Evolutionary conservation across 2,113 vertebrate genomes (phyloP).

Genomic region (Montifringilla adamsi): DNA sequence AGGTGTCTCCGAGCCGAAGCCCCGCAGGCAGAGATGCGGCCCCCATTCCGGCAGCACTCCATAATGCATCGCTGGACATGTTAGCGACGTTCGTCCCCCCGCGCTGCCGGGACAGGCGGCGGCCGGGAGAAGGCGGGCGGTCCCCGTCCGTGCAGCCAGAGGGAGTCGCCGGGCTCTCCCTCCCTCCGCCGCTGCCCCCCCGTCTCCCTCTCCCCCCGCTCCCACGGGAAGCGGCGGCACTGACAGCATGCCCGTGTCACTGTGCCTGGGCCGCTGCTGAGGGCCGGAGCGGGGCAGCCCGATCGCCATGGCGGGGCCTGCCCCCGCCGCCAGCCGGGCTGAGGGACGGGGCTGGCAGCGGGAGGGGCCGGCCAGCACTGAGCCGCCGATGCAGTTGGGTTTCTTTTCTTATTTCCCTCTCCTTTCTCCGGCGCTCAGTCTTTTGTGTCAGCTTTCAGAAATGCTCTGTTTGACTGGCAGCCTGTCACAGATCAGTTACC

Average conservation of each 20-base stretch:
- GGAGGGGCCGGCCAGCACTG: conserved; percentile 11
- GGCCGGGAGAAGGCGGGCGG: conserved; percentile 57
- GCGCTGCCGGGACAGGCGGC: conserved; percentile 15
- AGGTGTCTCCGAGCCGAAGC: background rate
- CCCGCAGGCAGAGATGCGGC: background rate
- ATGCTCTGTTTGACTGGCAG: conserved; percentile 99
- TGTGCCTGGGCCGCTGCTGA: conserved; percentile 74
- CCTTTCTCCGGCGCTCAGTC: conserved; percentile 78
- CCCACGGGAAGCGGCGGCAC: conserved; percentile 76
- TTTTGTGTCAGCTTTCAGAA: conserved; percentile 98
- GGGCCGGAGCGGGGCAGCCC: conserved; percentile 68
- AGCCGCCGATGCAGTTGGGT: conserved; percentile 78
- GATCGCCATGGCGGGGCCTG: conserved; percentile 75
- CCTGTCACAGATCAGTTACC: conserved; percentile 99
- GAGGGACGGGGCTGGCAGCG: background rate
- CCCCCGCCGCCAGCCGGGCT: conserved; percentile 75
- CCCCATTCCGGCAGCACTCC: background rate
- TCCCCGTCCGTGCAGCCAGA: background rate
- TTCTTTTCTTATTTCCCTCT: conserved; percentile 81
- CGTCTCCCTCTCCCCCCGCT: background rate
- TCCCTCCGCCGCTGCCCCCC: background rate
- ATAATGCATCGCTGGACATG: background rate
- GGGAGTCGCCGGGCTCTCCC: background rate
- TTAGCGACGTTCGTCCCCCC: background rate
- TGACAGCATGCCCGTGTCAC: conserved; percentile 77